phyloP scores from a whole-genome alignment of 2,797 vertebrate species.

The Hemibagrus guttatus region DNA sequence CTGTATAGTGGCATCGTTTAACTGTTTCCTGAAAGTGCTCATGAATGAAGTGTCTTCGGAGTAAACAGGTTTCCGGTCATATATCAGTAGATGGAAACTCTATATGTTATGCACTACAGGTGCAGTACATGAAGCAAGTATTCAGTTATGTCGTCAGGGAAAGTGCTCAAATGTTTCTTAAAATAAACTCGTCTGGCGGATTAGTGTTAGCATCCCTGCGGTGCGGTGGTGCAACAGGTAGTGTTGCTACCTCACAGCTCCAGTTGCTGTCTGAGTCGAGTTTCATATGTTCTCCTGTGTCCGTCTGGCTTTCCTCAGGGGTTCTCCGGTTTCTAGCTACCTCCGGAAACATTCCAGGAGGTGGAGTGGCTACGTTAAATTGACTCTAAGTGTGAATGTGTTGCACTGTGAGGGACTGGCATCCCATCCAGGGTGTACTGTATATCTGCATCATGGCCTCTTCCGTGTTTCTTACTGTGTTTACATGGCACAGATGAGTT shows the following conservation, averaged over 20 bases:
- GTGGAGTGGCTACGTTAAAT: background rate
- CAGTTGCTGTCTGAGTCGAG: background rate
- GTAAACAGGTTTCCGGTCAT: background rate
- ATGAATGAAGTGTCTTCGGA: background rate
- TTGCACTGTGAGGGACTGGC: background rate
- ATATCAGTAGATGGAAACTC: background rate
- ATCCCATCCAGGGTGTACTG: background rate
- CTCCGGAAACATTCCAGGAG: background rate
- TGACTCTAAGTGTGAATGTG: background rate
- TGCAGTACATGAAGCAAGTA: background rate
- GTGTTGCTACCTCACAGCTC: background rate
- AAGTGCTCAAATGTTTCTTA: background rate
- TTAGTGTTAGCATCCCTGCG: background rate
- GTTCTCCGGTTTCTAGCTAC: background rate
- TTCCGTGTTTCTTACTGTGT: background rate
- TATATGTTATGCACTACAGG: background rate
- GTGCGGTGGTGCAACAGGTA: background rate
- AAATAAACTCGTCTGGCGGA: conserved; percentile 12
- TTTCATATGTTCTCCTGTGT: background rate
- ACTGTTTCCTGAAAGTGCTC: background rate
- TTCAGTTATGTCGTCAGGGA: background rate
- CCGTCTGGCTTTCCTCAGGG: background rate
- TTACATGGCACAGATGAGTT: no score
- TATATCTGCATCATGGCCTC: background rate
- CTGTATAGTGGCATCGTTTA: background rate